Evolutionary conservation across 1,140 invertebrate species (phyloP), one percentile per base, ranked within the genome.

Genomic region (Bombus haemorrhoidalis): DNA sequence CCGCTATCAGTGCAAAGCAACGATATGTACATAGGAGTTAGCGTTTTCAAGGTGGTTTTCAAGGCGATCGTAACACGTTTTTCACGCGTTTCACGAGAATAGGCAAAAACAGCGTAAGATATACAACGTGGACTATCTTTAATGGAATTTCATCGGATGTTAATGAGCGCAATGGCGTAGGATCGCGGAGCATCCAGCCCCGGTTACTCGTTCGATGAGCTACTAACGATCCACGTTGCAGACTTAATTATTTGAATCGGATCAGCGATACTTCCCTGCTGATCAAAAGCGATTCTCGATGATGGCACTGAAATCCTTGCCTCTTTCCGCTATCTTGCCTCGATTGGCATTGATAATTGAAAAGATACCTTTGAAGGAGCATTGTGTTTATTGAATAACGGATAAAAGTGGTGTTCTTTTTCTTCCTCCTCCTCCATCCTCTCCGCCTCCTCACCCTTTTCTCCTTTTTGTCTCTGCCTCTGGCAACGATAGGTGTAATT

Each of bases 241-340:
- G 72, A 83, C 84, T 88, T 89, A 85, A 81, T 89, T 86, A 89
- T 75, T 89, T 69, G 84, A 28, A 68, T 68, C 78, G 53, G 76
- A 84, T 80, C 83, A 37, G 15, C 76, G 76, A 62, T 68, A 43
- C 62, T 72, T 72, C 2, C 66, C 18, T 53, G 66, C 39, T 84
- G 68, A 84, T 84, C 83, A 84, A 84, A 84, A 79, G 83, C 83
- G 37, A 41, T 47, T 47, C 83, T 72, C 83, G 68, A 79, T 37
- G n/a, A 34, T 47, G 37, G 34, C 25, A 68, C 47, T 64, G 81
- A 76, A 53, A 68, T 76, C 66, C 66, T 77, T 41, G 74, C 41
- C 53, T 57, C 64, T 43, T 59, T 78, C 64, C 43, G 47, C n/a
- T 71, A 39, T 79, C 53, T 84, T 57, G 34, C 37, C 53, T 47